Evolutionary conservation across 1,140 invertebrate species (phyloP).

Genomic region (Trichomalopsis sarcophagae): DNA sequence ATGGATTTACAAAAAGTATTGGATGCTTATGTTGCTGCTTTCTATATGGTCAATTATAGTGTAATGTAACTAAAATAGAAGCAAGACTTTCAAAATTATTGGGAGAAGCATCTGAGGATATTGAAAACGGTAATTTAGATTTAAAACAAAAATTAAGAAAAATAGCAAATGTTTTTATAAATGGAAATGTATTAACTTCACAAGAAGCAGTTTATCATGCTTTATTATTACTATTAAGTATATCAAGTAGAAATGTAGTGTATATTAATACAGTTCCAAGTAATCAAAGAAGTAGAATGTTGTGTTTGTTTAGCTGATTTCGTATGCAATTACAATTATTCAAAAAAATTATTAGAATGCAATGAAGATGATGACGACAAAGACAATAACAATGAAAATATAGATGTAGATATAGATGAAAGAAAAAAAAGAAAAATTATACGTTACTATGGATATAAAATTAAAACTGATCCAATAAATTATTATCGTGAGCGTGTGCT

Average conservation of each 20-base stretch:
- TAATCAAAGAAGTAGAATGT: not conserved
- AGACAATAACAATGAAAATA: not conserved
- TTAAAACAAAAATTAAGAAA: slow-evolving; percentile 56
- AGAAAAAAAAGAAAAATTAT: slow-evolving; percentile 4
- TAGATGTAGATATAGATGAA: not conserved
- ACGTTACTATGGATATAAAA: not conserved
- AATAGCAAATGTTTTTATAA: slow-evolving; percentile 59
- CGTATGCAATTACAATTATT: not conserved
- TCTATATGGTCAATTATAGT: slow-evolving; percentile 59
- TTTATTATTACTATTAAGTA: slow-evolving; percentile 54
- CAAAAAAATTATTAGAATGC: not conserved
- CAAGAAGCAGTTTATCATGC: slow-evolving; percentile 63
- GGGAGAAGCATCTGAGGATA: slow-evolving; percentile 47
- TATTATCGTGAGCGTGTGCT: slow-evolving; percentile 1
- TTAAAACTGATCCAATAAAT: not conserved
- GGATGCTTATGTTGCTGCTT: slow-evolving; percentile 56
- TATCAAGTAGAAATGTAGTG: not conserved
- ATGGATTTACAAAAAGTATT: slow-evolving; percentile 55
- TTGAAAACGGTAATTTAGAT: slow-evolving; percentile 47
- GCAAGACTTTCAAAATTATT: slow-evolving; percentile 57
- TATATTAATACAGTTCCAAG: slow-evolving; percentile 15
- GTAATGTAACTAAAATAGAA: slow-evolving; percentile 58
- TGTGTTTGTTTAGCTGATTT: not conserved
- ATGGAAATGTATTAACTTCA: slow-evolving; percentile 59
- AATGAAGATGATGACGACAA: not conserved